phyloP scores from a whole-genome alignment of 2,113 vertebrate genomes.

The Heteronetta atricapilla region DNA sequence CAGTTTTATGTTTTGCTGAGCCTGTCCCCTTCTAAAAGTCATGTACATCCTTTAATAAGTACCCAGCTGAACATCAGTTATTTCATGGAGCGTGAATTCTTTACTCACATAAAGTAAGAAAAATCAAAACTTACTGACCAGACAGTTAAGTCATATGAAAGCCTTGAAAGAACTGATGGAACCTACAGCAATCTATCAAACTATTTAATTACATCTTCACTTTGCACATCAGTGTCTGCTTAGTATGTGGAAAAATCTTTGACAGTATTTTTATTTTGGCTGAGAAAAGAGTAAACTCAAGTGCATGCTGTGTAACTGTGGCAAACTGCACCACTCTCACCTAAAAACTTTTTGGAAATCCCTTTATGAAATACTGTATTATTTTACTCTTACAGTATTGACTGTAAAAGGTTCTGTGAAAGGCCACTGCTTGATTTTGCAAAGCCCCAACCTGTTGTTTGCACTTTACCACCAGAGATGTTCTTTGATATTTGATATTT shows the following conservation, averaged over 20 bases:
- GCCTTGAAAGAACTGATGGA: neutral
- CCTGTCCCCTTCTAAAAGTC: neutral
- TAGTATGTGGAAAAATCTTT: neutral
- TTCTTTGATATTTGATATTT: neutral
- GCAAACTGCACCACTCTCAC: neutral
- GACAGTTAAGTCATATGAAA: neutral
- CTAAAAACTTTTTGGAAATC: neutral
- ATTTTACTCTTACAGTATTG: neutral
- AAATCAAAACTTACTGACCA: neutral
- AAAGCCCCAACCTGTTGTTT: neutral
- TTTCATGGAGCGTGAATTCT: neutral
- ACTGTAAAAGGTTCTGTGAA: neutral
- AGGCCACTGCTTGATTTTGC: neutral
- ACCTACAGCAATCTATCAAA: neutral
- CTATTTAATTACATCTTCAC: neutral
- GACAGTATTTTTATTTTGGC: neutral
- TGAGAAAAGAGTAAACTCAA: neutral
- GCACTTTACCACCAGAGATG: neutral
- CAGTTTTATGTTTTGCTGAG: neutral
- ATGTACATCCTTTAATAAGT: neutral
- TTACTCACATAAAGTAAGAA: neutral
- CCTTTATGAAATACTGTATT: neutral
- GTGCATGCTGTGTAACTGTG: neutral
- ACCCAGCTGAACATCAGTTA: neutral
- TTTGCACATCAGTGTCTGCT: neutral